Evolutionary conservation across 1,140 invertebrate species (phyloP), one percentile per base, ranked within the genome.

Genomic region (Lordiphosa clarofinis): DNA sequence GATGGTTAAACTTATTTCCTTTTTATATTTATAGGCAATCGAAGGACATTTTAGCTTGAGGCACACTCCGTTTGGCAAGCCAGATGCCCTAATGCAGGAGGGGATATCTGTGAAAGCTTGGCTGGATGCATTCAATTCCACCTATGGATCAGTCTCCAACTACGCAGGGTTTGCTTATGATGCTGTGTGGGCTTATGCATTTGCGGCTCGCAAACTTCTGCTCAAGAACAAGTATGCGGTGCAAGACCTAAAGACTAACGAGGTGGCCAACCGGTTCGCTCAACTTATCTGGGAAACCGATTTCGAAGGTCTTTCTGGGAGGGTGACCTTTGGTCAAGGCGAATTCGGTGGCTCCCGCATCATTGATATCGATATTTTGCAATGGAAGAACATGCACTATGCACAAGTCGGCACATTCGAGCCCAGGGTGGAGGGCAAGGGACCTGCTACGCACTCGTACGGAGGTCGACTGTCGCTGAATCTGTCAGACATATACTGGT

Each of bases 131-230:
- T 68, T 76, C 37, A 11, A 79, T 2, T 52, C 4, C 1, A 33
- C 62, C 21, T 50, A 56, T 28, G 36, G 12, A 2, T 33, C 37
- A 2, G 19, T 61, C 4, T 81, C 69, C 4, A 81, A 69, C 63
- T 96, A 95, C 88, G 94, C 93, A 6, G 94, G 94, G 1, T 96
- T 94, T 72, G 92, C 92, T 0, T 96, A 96, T 86, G 95, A 97
- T 89, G 95, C 95, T 0, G 93, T 96, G 39, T 96, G 95, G 95
- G 92, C 93, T 1, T 96, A 95, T 86, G 95, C 94, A 4, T 89
- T 92, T 11, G 95, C 94, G 1, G 76, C 78, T 0, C 63, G 79
- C 28, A 73, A 75, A 57, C 38, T 88, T 3, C 35, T 81, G 0
- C 4, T 33, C 6, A 49, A 69, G 4, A 52, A 86, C 35, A 44